phyloP scores from a whole-genome alignment of 2,113 vertebrate genomes.

The Corythornis vintsioides region DNA sequence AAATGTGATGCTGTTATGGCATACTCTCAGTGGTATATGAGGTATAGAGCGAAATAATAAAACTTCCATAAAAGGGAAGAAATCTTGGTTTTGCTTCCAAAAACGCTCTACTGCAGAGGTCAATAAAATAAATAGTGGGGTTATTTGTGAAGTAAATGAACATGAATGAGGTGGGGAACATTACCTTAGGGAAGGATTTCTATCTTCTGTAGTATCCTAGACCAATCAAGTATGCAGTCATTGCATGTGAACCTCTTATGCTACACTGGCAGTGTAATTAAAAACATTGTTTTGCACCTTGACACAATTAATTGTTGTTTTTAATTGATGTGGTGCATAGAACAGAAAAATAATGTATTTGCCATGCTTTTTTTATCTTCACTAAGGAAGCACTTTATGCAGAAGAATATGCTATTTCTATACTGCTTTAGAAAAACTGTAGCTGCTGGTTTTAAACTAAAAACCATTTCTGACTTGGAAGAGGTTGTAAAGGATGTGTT shows the following conservation, averaged over 20 bases:
- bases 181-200: not conserved
- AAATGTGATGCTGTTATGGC: not conserved
- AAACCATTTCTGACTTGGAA: slow-evolving; percentile 35
- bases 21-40: not conserved
- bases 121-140: not conserved
- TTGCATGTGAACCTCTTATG: not conserved
- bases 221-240: slow-evolving; percentile 5
- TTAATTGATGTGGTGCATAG: slow-evolving; percentile 5
- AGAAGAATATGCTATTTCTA: not conserved
- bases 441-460: not conserved
- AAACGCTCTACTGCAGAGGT: not conserved
- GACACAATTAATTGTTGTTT: slow-evolving; percentile 50
- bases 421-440: not conserved
- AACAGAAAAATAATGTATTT: slow-evolving; percentile 14
- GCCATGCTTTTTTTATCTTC: slow-evolving; percentile 14
- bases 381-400: not conserved
- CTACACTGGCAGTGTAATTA: slow-evolving; percentile 24
- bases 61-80: not conserved
- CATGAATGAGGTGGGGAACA: not conserved
- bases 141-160: slow-evolving; percentile 34
- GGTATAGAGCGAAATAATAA: not conserved
- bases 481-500: slow-evolving; percentile 24
- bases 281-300: slow-evolving; percentile 37
- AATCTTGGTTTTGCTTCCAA: not conserved
- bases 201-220: not conserved